Percentiles rank a stretch among this genome's conserved stretches.
Conservation (phyloP, 2,888 invertebrate species). For the Melinaea menophilus region DNA sequence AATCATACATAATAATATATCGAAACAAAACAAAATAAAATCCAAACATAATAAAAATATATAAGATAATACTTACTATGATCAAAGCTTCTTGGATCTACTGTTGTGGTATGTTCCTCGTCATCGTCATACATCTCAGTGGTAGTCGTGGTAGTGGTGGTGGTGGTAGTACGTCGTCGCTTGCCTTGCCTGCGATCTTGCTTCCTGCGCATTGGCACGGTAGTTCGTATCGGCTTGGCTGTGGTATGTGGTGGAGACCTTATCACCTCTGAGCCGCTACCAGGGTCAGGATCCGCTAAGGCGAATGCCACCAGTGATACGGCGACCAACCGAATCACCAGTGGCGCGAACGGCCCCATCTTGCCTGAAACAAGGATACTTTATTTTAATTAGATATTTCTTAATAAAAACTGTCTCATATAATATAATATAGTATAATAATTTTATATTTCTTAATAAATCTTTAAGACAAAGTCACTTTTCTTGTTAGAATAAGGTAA, state of each 20-base stretch:
- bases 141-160: slow-evolving; percentile 53
- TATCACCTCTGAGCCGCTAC: slow-evolving; percentile 31
- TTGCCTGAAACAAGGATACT: slow-evolving; percentile 45
- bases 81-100: slow-evolving; percentile 61
- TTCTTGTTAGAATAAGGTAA: no score
- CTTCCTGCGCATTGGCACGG: slow-evolving; percentile 41
- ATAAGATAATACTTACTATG: slow-evolving; percentile 56
- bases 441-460: no score
- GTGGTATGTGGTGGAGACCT: slow-evolving; percentile 29
- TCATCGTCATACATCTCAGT: slow-evolving; percentile 52
- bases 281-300: slow-evolving; percentile 53
- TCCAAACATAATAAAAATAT: background rate
- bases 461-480: no score
- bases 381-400: background rate
- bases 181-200: slow-evolving; percentile 51
- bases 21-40: background rate
- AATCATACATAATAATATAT: no score
- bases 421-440: no score
- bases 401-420: no score
- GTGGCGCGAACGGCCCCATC: slow-evolving; percentile 67
- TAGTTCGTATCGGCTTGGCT: slow-evolving; percentile 28
- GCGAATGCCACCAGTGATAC: slow-evolving; percentile 72
- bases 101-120: slow-evolving; percentile 55
- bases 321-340: slow-evolving; percentile 63
- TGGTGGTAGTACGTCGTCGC: slow-evolving; percentile 57